Evolutionary conservation across 23 tunicate species (phyloP), one percentile per base, ranked within the genome.

Genomic region (Styela plicata): DNA sequence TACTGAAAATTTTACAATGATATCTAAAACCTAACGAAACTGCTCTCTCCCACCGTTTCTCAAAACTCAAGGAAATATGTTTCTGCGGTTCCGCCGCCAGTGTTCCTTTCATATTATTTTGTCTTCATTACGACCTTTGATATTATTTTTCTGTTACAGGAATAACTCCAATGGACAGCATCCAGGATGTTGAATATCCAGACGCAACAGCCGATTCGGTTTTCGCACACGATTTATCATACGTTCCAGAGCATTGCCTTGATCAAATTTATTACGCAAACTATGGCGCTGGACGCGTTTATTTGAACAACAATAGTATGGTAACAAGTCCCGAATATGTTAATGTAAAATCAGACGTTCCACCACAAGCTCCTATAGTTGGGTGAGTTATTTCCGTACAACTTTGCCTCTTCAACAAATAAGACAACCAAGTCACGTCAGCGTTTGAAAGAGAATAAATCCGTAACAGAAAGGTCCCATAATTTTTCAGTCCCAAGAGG

Each of bases 121-220:
- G n/a, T n/a, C n/a, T n/a, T n/a, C n/a, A n/a, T n/a, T n/a, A n/a
- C n/a, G n/a, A n/a, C n/a, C n/a, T n/a, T n/a, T n/a, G n/a, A n/a
- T n/a, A n/a, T n/a, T n/a, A n/a, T n/a, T n/a, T n/a, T 24, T 10
- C 36, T 61, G 5, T 0, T 52, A 25, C 62, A 90, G 96, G 96
- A 19, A 85, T 90, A 22, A 85, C 96, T 0, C 96, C 96, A 0
- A 66, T 90, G 53, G 96, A 90, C 5, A 85, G 89, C 86, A 63
- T 70, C 0, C 32, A 36, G 26, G 82, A 84, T 34, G 85, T 65
- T 23, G 69, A 70, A 24, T 69, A 33, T 24, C 81, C 81, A 0
- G 85, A 89, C 33, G 57, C 75, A 25, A 85, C 80, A 69, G 53
- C 37, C 70, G 97, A 91, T 61, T 91, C 97, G 20, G 97, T 91